Evolutionary conservation across 2,113 vertebrate species (phyloP).

Genomic region (Aldabrachelys gigantea): DNA sequence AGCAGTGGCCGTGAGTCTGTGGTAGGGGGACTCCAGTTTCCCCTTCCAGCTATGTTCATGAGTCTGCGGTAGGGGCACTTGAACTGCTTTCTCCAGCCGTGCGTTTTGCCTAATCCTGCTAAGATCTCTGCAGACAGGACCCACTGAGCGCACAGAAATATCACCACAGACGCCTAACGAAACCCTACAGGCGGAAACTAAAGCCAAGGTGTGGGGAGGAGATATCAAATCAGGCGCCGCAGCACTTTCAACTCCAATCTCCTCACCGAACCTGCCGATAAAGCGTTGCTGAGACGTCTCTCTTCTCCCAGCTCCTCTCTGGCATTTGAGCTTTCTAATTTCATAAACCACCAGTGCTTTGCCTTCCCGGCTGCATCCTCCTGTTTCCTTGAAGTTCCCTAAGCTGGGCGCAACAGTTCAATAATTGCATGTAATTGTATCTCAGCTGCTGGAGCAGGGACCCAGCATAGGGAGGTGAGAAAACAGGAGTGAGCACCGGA

Average conservation of each 20-base stretch:
- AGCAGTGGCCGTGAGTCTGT: neutral
- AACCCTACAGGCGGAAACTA: conserved; percentile 26
- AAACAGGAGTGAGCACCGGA: neutral
- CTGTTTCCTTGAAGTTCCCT: conserved; percentile 31
- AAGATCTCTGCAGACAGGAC: neutral
- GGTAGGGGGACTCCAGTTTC: neutral
- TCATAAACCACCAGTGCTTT: conserved; percentile 67
- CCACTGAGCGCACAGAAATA: neutral
- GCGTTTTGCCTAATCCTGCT: neutral
- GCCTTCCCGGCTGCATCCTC: conserved; percentile 30
- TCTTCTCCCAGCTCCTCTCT: conserved; percentile 26
- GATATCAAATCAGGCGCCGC: conserved; percentile 63
- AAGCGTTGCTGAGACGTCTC: neutral
- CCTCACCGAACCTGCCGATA: conserved; percentile 35
- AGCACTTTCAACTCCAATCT: conserved; percentile 54
- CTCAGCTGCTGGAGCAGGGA: neutral
- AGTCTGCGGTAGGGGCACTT: neutral
- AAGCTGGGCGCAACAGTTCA: conserved; percentile 43
- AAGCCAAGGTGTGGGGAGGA: conserved; percentile 57
- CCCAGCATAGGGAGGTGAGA: neutral
- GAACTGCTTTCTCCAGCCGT: neutral
- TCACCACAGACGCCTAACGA: conserved; percentile 20
- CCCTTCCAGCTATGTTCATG: neutral
- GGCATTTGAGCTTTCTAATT: conserved; percentile 60
- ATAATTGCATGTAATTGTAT: conserved; percentile 49